phyloP scores from a whole-genome alignment of 2,113 vertebrate genomes.

The Podilymbus podiceps region DNA sequence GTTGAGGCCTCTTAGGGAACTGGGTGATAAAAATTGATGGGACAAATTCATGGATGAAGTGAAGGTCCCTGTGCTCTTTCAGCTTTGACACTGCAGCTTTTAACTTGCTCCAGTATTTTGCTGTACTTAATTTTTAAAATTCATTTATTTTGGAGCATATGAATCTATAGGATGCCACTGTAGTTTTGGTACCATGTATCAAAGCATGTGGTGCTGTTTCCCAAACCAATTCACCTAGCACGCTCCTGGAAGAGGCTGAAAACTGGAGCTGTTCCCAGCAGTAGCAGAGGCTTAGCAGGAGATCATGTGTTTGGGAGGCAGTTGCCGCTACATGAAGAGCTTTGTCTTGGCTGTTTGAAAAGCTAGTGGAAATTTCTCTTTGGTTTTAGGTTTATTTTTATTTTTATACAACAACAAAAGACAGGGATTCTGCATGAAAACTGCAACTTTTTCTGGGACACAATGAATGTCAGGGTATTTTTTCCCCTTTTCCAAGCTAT shows the following conservation, averaged over 20 bases:
- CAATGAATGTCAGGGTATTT: background rate
- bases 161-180: background rate
- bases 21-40: constrained; percentile 38
- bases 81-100: background rate
- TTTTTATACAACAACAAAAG: too few relatives aligned
- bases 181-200: background rate
- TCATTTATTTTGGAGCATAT: background rate
- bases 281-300: background rate
- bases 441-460: background rate
- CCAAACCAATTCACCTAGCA: background rate
- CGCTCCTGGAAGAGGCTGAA: background rate
- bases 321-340: background rate
- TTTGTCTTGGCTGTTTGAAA: background rate
- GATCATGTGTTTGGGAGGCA: background rate
- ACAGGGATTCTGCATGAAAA: background rate
- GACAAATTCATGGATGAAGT: background rate
- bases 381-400: background rate
- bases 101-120: background rate
- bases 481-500: background rate
- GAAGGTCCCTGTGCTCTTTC: background rate
- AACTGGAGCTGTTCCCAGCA: background rate
- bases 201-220: background rate
- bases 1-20: constrained; percentile 32
- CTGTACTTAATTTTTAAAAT: background rate
- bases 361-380: background rate